Percentiles rank a stretch among this genome's conserved stretches.
Evolutionary conservation across 2,888 invertebrate species (phyloP).

Genomic region (Cybosia mesomella): DNA sequence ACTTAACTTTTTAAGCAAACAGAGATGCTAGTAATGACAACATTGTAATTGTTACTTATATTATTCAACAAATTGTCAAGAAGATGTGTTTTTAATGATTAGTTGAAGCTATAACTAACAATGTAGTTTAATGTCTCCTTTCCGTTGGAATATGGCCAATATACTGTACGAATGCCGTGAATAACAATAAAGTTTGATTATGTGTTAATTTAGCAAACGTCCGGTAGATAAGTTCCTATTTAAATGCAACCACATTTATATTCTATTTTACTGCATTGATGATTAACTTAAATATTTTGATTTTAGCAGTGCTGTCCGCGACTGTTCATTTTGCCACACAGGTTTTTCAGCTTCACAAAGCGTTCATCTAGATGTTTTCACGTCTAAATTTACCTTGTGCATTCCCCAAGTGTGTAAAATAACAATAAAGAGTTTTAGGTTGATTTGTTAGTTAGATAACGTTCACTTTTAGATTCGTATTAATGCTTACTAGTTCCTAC

Average conservation of each 20-base stretch:
- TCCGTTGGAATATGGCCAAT: slow-evolving; percentile 10
- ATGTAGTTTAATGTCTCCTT: slow-evolving; percentile 10
- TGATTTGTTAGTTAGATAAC: background rate
- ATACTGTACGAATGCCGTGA: background rate
- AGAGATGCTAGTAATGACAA: background rate
- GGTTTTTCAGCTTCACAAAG: slow-evolving; percentile 43
- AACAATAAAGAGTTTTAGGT: slow-evolving; percentile 23
- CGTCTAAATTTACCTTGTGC: slow-evolving; percentile 30
- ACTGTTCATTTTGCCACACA: slow-evolving; percentile 24
- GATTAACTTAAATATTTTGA: too few relatives aligned
- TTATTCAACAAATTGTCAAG: background rate
- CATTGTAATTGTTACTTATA: background rate
- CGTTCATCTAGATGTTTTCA: slow-evolving; percentile 35
- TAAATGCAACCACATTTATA: background rate
- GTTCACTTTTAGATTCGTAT: too few relatives aligned
- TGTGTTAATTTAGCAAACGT: slow-evolving; percentile 10
- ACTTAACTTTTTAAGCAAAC: background rate
- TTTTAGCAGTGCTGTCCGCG: slow-evolving; percentile 10
- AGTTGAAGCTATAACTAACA: background rate
- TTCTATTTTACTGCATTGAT: background rate
- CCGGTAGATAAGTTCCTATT: background rate
- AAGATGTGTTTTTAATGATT: background rate
- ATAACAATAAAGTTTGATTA: slow-evolving; percentile 10
- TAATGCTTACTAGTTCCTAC: too few relatives aligned
- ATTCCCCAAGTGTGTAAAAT: slow-evolving; percentile 22